Conservation (phyloP, 2,888 invertebrate species). For the Lypha dubia region DNA sequence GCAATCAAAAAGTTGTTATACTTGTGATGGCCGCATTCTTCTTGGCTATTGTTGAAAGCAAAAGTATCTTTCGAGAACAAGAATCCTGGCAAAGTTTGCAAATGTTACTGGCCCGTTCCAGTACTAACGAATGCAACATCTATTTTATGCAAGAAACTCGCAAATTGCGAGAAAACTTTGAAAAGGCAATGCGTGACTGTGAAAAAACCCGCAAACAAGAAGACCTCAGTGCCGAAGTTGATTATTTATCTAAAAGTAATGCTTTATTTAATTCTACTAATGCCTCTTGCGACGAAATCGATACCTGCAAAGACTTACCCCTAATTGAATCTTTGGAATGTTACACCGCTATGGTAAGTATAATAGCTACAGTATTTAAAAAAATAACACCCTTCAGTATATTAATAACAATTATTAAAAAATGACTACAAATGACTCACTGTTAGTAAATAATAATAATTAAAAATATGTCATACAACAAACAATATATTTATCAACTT, state of each 20-base stretch:
- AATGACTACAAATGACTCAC: too few species aligned
- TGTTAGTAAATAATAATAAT: too few species aligned
- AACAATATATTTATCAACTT: too few species aligned
- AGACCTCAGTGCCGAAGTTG: background rate
- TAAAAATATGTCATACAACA: too few species aligned
- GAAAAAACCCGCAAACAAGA: background rate
- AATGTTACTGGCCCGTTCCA: slow-evolving; percentile 75
- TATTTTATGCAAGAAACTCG: background rate
- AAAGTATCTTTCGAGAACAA: background rate
- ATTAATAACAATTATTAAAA: too few species aligned
- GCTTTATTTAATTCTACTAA: background rate
- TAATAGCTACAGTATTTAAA: too few species aligned
- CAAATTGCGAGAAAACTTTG: background rate
- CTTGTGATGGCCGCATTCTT: background rate
- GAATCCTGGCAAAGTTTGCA: slow-evolving; percentile 67
- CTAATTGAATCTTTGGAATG: background rate
- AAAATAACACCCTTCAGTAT: too few species aligned
- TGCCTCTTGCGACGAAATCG: background rate
- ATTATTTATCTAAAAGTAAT: background rate
- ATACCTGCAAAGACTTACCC: background rate
- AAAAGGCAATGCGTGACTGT: background rate
- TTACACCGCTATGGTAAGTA: background rate
- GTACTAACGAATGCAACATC: slow-evolving; percentile 44
- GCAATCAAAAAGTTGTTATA: background rate
- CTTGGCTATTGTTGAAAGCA: background rate